Conservation (phyloP, 1,140 invertebrate species). For the Dreissena rostriformis region DNA sequence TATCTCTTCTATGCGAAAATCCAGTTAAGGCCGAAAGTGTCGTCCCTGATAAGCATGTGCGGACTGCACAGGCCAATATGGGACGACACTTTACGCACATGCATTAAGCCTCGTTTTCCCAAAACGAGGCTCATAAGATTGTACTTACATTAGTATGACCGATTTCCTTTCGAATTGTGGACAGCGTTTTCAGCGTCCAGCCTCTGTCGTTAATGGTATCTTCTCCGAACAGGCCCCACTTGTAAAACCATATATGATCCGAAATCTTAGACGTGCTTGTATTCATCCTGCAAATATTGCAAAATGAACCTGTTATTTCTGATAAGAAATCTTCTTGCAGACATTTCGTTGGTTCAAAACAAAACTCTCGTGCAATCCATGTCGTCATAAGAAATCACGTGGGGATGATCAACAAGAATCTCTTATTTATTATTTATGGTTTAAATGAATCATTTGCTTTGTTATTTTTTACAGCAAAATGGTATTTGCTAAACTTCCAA, state of each 20-base stretch:
- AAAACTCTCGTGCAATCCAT: not conserved
- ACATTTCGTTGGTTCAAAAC: too few relatives aligned
- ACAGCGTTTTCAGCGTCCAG: constrained; percentile 20
- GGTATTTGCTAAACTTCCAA: not conserved
- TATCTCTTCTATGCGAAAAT: too few relatives aligned
- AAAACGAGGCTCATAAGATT: too few relatives aligned
- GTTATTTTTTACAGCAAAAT: too few relatives aligned
- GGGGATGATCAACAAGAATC: not conserved
- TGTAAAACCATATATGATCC: constrained; percentile 20
- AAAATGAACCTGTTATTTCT: not conserved
- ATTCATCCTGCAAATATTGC: constrained; percentile 4
- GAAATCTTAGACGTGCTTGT: not conserved
- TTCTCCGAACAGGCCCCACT: constrained; percentile 1
- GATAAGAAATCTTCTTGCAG: not conserved
- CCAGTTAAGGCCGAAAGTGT: too few relatives aligned
- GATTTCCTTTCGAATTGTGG: constrained; percentile 10
- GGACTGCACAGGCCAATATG: too few relatives aligned
- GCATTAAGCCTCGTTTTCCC: too few relatives aligned
- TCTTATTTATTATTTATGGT: not conserved
- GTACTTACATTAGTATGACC: constrained; percentile 36
- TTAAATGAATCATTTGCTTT: too few relatives aligned
- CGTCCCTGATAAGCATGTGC: too few relatives aligned
- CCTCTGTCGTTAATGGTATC: not conserved
- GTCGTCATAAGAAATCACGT: not conserved
- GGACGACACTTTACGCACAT: too few relatives aligned